A percentile compares a stretch with the other conserved stretches of the same genome.
These are phyloP conservation scores for Fissipunctia ypsillon DNA, from an alignment of 2,888 invertebrate genomes.

Conservation along the genomic window DNA sequence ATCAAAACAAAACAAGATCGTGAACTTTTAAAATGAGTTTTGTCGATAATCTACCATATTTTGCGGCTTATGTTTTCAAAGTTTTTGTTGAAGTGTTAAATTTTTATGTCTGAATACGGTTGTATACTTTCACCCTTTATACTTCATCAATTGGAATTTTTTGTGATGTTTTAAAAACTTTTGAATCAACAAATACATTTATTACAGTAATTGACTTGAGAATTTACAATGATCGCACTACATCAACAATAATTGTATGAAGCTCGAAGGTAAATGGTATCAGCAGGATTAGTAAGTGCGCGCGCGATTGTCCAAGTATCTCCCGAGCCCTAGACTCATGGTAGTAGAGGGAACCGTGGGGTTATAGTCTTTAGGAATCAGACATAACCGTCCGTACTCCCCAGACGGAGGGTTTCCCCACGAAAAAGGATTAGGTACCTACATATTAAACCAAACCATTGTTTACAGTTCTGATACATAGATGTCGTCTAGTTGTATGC, in stretches of 20 bases:
- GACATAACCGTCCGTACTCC: background rate
- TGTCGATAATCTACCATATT: slow-evolving; percentile 19
- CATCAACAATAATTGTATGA: background rate
- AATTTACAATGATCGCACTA: background rate
- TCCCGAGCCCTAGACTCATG: no score
- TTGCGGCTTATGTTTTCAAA: slow-evolving; percentile 7
- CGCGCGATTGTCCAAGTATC: no score
- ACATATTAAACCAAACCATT: background rate
- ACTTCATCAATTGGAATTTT: background rate
- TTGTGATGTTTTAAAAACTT: background rate
- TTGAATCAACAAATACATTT: background rate
- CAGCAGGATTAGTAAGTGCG: background rate
- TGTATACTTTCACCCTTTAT: background rate
- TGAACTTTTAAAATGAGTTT: slow-evolving; percentile 19
- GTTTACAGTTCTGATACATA: slow-evolving; percentile 5
- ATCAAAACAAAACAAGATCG: slow-evolving; percentile 19
- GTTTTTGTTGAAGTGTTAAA: slow-evolving; percentile 12
- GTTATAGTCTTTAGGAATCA: background rate
- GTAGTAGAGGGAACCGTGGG: background rate
- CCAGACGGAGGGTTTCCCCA: background rate
- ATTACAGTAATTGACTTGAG: background rate
- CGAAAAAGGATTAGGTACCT: background rate
- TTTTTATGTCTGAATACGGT: slow-evolving; percentile 9
- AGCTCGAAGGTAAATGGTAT: background rate
- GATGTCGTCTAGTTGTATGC: slow-evolving; percentile 21